Conservation (phyloP, 2,888 invertebrate genomes). For the Tromatobia lineatoria region DNA sequence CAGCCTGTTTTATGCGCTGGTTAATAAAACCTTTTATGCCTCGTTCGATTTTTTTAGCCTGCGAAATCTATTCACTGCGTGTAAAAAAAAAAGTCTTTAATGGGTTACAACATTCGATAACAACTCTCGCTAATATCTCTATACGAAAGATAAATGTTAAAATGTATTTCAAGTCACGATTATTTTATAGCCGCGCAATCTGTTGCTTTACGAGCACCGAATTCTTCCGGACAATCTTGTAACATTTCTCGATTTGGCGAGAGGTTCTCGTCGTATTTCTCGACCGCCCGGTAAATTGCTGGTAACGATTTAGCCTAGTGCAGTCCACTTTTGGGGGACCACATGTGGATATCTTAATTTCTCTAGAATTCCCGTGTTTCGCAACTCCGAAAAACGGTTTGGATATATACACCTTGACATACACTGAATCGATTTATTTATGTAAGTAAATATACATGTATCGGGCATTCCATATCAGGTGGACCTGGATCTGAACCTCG, state of each 20-base stretch:
- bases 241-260: conserved; percentile 28
- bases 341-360: conserved; percentile 79
- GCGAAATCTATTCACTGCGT: neutral
- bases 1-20: neutral
- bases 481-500: too few species aligned
- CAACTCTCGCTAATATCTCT: neutral
- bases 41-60: neutral
- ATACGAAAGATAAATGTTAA: conserved; percentile 9
- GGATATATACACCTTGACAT: conserved; percentile 18
- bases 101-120: neutral
- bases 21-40: neutral
- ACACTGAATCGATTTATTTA: neutral
- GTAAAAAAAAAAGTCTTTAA: neutral
- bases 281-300: conserved; percentile 61
- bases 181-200: conserved; percentile 28
- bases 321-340: conserved; percentile 11
- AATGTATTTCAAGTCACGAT: conserved; percentile 20
- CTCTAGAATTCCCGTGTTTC: conserved; percentile 75
- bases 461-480: too few species aligned
- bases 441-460: neutral
- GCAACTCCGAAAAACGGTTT: conserved; percentile 52
- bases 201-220: conserved; percentile 41
- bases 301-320: conserved; percentile 77
- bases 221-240: conserved; percentile 45
- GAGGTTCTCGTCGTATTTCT: conserved; percentile 25